phyloP scores from a whole-genome alignment of 2,888 invertebrate species.

The Tryphoninae sp. region DNA sequence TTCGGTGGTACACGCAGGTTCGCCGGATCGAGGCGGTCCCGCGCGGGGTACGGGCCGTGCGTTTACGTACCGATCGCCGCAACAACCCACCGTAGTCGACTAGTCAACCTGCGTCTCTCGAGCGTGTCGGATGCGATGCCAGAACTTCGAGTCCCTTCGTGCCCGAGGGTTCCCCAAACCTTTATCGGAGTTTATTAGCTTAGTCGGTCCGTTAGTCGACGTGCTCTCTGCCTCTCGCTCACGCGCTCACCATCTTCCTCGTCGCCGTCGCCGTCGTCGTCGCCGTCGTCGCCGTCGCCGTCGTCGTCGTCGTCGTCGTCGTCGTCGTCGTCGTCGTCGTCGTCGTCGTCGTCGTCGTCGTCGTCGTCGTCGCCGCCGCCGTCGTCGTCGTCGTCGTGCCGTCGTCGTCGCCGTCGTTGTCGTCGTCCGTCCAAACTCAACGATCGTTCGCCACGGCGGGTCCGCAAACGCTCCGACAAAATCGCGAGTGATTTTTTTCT shows the following conservation, averaged over 20 bases:
- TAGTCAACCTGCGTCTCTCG: conserved; percentile 67
- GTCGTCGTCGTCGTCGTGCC: too few species aligned
- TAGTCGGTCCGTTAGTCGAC: conserved; percentile 9
- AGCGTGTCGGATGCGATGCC: conserved; percentile 63
- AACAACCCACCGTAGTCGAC: conserved; percentile 56
- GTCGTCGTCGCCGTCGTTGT: not conserved
- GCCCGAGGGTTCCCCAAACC: not conserved
- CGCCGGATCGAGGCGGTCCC: conserved; percentile 38
- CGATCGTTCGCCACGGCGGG: not conserved
- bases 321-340: too few species aligned
- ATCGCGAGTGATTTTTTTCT: not conserved
- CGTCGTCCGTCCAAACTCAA: not conserved
- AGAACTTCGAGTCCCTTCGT: conserved; percentile 33
- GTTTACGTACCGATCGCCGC: conserved; percentile 37
- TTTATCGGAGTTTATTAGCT: conserved; percentile 12
- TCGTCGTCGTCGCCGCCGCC: too few species aligned
- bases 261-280: too few species aligned
- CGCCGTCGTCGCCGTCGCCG: too few species aligned
- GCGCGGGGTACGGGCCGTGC: conserved; percentile 48
- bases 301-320: too few species aligned
- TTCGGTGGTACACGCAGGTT: conserved; percentile 58
- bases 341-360: too few species aligned
- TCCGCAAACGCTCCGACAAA: not conserved
- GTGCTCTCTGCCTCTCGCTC: not conserved
- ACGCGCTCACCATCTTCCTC: not conserved